Evolutionary conservation across 2,113 vertebrate species (phyloP).

Genomic region (Plecturocebus donacophilus): DNA sequence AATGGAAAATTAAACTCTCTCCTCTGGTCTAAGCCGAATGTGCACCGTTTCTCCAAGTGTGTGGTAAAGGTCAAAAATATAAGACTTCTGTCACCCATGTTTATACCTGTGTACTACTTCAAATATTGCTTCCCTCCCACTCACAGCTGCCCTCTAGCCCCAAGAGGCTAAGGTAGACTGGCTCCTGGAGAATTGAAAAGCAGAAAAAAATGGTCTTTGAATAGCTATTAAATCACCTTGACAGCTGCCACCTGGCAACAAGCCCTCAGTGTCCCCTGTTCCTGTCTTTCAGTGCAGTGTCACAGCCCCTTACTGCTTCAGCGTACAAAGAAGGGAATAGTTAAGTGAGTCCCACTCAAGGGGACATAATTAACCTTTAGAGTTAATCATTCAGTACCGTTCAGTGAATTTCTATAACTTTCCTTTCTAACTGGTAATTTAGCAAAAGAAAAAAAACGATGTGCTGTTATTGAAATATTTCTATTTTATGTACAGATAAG

Average conservation of each 20-base stretch:
- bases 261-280: not conserved
- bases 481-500: conserved; percentile 56
- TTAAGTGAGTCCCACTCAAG: not conserved
- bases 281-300: not conserved
- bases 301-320: not conserved
- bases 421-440: conserved; percentile 50
- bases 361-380: not conserved
- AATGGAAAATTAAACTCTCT: not conserved
- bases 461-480: conserved; percentile 46
- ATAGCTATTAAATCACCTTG: not conserved
- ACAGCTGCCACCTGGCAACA: not conserved
- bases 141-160: no score
- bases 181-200: not conserved
- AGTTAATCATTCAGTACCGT: not conserved
- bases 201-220: not conserved
- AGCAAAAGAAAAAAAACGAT: not conserved
- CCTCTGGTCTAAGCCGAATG: not conserved
- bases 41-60: not conserved
- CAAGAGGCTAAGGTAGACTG: not conserved
- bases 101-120: not conserved
- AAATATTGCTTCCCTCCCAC: not conserved
- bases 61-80: not conserved
- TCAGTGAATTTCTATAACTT: not conserved
- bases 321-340: not conserved
- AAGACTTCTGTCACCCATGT: not conserved